A percentile compares a stretch with the other conserved stretches of the same genome.
Conservation (phyloP, 2,888 invertebrate genomes). For the Listrodromus nycthemerus region DNA sequence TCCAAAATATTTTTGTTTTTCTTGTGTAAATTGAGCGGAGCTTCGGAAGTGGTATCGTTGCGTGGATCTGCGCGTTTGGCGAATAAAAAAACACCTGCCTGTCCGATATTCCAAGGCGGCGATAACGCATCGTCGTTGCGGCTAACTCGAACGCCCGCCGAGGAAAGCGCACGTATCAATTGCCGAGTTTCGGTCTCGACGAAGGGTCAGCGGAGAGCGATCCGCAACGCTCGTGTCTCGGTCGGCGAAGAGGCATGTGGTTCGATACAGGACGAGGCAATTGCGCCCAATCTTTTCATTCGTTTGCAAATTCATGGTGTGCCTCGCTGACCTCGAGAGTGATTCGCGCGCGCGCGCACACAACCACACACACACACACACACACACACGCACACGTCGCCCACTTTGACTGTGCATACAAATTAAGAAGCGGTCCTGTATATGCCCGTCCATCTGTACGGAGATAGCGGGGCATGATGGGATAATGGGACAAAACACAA, state of each 20-base stretch:
- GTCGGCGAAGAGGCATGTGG: constrained; percentile 47
- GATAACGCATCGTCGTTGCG: not conserved
- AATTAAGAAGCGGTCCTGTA: not conserved
- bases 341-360: not conserved
- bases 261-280: constrained; percentile 80
- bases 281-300: constrained; percentile 81
- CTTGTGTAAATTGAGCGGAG: not conserved
- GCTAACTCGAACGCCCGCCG: not conserved
- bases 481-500: no score
- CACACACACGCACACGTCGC: not conserved
- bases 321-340: constrained; percentile 65
- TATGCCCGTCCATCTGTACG: not conserved
- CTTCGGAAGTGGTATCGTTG: not conserved
- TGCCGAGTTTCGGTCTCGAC: constrained; percentile 6
- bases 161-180: not conserved
- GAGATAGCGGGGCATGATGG: no score
- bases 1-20: not conserved
- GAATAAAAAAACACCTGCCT: no score
- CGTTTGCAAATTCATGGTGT: constrained; percentile 74
- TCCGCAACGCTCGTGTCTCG: not conserved
- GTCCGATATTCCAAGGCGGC: no score
- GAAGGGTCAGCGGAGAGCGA: constrained; percentile 62
- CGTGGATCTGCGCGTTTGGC: not conserved
- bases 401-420: not conserved
- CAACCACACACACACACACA: not conserved